These are phyloP conservation scores for Allophyes oxyacanthae DNA, from an alignment of 2,888 invertebrate species.

Conservation along the genomic window DNA sequence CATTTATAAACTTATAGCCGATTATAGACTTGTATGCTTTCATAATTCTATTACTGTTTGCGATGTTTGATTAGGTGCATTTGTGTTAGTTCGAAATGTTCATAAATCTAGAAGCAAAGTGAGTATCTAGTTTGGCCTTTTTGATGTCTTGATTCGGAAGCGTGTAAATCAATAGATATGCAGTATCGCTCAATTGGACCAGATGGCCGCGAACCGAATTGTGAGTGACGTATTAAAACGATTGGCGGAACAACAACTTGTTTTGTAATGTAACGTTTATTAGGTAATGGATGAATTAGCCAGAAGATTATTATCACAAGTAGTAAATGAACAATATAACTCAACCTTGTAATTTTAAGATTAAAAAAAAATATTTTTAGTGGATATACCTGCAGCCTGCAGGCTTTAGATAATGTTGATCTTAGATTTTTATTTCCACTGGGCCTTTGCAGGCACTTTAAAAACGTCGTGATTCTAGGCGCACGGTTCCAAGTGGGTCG, in stretches of 20 bases:
- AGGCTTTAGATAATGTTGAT: too few relatives aligned
- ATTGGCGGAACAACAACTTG: slow-evolving; percentile 29
- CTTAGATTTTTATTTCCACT: too few relatives aligned
- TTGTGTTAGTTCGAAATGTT: slow-evolving; percentile 12
- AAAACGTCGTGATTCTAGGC: too few relatives aligned
- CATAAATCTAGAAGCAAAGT: slow-evolving; percentile 34
- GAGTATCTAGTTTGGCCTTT: slow-evolving; percentile 35
- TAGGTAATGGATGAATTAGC: neutral
- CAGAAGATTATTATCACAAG: too few relatives aligned
- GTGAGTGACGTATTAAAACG: slow-evolving; percentile 45
- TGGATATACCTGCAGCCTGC: too few relatives aligned
- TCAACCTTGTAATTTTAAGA: too few relatives aligned
- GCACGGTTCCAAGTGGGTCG: too few relatives aligned
- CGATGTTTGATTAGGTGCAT: slow-evolving; percentile 4
- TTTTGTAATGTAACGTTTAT: slow-evolving; percentile 7
- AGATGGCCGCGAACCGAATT: slow-evolving; percentile 46
- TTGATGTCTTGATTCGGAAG: slow-evolving; percentile 37
- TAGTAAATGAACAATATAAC: too few relatives aligned
- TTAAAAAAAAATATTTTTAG: too few relatives aligned
- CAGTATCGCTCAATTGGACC: slow-evolving; percentile 56
- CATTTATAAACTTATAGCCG: slow-evolving; percentile 3
- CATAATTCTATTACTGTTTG: slow-evolving; percentile 3
- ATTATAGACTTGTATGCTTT: slow-evolving; percentile 4
- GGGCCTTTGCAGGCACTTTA: too few relatives aligned
- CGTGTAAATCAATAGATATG: slow-evolving; percentile 56